These are phyloP conservation scores for Sisyra nigra DNA, from an alignment of 2,888 invertebrate genomes.

Conservation along the genomic window DNA sequence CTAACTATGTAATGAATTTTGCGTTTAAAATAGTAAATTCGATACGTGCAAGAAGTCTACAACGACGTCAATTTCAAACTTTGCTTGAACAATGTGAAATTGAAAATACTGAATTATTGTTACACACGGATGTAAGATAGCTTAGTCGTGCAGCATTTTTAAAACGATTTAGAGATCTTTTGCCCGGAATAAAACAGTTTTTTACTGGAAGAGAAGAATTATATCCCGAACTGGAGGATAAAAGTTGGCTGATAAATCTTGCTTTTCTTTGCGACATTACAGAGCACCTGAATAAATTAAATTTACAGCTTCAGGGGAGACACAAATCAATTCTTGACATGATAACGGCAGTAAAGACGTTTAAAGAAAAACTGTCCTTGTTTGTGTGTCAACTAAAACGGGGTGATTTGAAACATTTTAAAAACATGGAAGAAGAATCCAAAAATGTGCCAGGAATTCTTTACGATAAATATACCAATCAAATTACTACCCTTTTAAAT, in stretches of 20 bases:
- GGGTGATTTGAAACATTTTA: conserved; percentile 5
- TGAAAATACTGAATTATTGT: conserved; percentile 9
- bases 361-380: conserved; percentile 6
- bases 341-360: conserved; percentile 8
- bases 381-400: conserved; percentile 3
- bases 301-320: conserved; percentile 12
- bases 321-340: conserved; percentile 12
- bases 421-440: too few relatives aligned
- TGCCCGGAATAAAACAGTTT: conserved; percentile 11
- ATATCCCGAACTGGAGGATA: conserved; percentile 7
- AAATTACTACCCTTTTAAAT: too few relatives aligned
- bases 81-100: conserved; percentile 11
- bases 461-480: neutral
- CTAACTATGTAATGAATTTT: conserved; percentile 11
- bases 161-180: conserved; percentile 10
- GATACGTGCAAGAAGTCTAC: conserved; percentile 11
- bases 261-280: conserved; percentile 11
- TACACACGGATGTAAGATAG: conserved; percentile 12
- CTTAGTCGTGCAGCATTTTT: conserved; percentile 12
- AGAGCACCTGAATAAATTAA: conserved; percentile 11
- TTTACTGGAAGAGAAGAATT: conserved; percentile 5
- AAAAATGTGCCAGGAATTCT: neutral
- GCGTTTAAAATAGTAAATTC: conserved; percentile 13
- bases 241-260: conserved; percentile 10
- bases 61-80: conserved; percentile 12